Evolutionary conservation across 2,888 invertebrate species (phyloP).

Genomic region (Chorisops tibialis): DNA sequence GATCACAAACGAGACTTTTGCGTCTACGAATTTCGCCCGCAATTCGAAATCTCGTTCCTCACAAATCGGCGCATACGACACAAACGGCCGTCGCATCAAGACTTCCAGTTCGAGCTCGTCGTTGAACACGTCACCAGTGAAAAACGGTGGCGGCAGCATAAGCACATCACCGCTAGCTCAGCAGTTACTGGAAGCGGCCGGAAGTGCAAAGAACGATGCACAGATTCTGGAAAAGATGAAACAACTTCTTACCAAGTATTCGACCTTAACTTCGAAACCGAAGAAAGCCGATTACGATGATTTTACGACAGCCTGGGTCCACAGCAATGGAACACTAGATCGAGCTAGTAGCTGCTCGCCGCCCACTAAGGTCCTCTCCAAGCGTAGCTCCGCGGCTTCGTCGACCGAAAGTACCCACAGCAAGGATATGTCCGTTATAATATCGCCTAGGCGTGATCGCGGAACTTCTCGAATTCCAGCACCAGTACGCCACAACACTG

Average conservation of each 20-base stretch:
- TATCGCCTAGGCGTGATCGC: conserved; percentile 39
- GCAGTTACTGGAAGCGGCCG: conserved; percentile 69
- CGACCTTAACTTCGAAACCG: conserved; percentile 35
- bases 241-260: conserved; percentile 62
- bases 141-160: conserved; percentile 57
- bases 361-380: conserved; percentile 46
- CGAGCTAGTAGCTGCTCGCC: conserved; percentile 57
- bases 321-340: conserved; percentile 66
- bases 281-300: conserved; percentile 61
- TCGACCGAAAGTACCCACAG: conserved; percentile 48
- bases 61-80: conserved; percentile 45
- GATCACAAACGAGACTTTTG: conserved; percentile 63
- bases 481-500: conserved; percentile 41
- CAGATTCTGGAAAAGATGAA: conserved; percentile 73
- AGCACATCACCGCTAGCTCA: conserved; percentile 64
- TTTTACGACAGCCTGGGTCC: conserved; percentile 70
- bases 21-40: conserved; percentile 36
- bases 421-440: conserved; percentile 37
- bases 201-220: conserved; percentile 68
- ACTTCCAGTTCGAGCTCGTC: conserved; percentile 50
- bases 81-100: conserved; percentile 51
- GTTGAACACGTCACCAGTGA: conserved; percentile 55
- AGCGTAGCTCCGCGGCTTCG: conserved; percentile 50
- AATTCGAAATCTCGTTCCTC: conserved; percentile 17
- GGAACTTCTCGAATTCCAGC: conserved; percentile 51